Conservation (phyloP, 2,113 vertebrate genomes). For the Clinocottus analis region DNA sequence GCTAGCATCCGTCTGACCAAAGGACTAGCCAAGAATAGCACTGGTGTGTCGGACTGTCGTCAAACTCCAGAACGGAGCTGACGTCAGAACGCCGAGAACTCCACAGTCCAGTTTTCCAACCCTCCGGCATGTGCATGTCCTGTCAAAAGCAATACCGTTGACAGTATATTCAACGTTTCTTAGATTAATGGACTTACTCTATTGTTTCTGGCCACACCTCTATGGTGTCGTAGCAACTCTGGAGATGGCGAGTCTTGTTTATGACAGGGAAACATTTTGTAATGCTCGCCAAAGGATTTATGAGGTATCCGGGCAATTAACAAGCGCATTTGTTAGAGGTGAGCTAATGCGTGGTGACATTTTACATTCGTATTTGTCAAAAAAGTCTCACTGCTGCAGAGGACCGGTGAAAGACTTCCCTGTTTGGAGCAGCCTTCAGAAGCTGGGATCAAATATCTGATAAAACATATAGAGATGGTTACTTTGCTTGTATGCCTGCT, state of each 20-base stretch:
- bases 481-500: neutral
- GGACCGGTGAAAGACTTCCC: neutral
- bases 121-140: slow-evolving; percentile 12
- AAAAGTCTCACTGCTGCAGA: slow-evolving; percentile 29
- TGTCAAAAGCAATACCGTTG: neutral
- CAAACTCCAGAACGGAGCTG: slow-evolving; percentile 49
- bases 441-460: neutral
- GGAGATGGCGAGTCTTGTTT: neutral
- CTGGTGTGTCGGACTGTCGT: slow-evolving; percentile 39
- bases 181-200: neutral
- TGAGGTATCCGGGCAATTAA: slow-evolving; percentile 3
- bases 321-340: neutral
- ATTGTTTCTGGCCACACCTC: neutral
- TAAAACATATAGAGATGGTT: neutral
- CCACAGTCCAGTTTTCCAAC: slow-evolving; percentile 14
- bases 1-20: slow-evolving; percentile 42
- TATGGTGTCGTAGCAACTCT: neutral
- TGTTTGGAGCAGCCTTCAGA: slow-evolving; percentile 3
- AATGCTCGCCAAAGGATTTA: slow-evolving; percentile 5
- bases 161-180: slow-evolving; percentile 2
- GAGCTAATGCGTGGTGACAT: slow-evolving; percentile 9
- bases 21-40: slow-evolving; percentile 56
- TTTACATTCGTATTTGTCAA: slow-evolving; percentile 4
- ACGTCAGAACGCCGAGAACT: slow-evolving; percentile 34
- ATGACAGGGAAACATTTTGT: slow-evolving; percentile 11